These are phyloP conservation scores for Hypsopygia costalis DNA, from an alignment of 2,888 invertebrate genomes.

Conservation along the genomic window DNA sequence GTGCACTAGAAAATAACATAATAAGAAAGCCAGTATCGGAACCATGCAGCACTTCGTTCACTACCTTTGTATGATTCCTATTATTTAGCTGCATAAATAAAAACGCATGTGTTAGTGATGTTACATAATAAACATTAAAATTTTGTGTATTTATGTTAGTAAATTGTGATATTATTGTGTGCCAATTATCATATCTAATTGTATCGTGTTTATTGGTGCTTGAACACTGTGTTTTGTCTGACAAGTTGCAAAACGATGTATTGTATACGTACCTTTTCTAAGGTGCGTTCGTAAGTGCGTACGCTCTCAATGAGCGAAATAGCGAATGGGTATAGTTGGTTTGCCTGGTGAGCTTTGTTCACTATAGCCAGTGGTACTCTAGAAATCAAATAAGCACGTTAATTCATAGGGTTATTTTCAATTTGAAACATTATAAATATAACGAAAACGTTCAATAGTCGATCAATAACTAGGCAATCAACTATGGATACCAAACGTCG, in stretches of 20 bases:
- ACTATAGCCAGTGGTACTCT: slow-evolving; percentile 98
- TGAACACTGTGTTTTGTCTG: slow-evolving; percentile 33
- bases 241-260: not conserved
- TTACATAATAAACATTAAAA: slow-evolving; percentile 35
- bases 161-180: slow-evolving; percentile 16
- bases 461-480: too few species aligned
- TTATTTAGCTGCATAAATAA: slow-evolving; percentile 82
- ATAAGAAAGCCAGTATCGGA: slow-evolving; percentile 14
- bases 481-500: too few species aligned
- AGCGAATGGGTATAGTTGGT: slow-evolving; percentile 98
- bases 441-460: too few species aligned
- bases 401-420: too few species aligned
- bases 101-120: slow-evolving; percentile 72
- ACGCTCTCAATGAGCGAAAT: slow-evolving; percentile 99
- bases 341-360: slow-evolving; percentile 99
- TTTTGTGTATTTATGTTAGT: slow-evolving; percentile 35
- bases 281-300: slow-evolving; percentile 96
- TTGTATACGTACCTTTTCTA: slow-evolving; percentile 90
- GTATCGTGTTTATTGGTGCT: slow-evolving; percentile 38
- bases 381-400: too few species aligned
- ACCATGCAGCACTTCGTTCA: slow-evolving; percentile 48
- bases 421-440: too few species aligned
- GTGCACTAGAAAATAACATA: slow-evolving; percentile 16
- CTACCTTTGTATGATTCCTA: slow-evolving; percentile 81
- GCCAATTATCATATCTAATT: slow-evolving; percentile 19